Percentiles rank a stretch among this genome's conserved stretches.
Evolutionary conservation across 2,888 invertebrate species (phyloP).

Genomic region (Drosophila incognita): DNA sequence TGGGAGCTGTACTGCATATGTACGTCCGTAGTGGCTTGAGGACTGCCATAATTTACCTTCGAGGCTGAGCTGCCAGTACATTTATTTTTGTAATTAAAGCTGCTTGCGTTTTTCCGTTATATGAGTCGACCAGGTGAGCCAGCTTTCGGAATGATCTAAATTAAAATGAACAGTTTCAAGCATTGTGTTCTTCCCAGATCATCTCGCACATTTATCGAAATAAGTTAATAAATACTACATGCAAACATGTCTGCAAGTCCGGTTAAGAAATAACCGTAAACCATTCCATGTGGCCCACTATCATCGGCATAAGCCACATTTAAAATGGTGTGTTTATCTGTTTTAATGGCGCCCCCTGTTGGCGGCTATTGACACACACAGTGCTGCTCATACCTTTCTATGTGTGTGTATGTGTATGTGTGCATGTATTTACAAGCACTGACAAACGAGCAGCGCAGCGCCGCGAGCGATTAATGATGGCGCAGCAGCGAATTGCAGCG

Average conservation of each 20-base stretch:
- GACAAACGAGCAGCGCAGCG: slow-evolving; percentile 13
- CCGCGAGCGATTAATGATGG: slow-evolving; percentile 4
- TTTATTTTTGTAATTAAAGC: neutral
- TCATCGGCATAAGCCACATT: neutral
- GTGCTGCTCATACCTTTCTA: neutral
- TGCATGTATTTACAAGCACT: neutral
- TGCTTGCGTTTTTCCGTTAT: neutral
- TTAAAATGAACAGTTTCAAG: neutral
- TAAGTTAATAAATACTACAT: neutral
- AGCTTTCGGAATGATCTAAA: neutral
- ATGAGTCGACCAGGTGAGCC: neutral
- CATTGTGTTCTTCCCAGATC: neutral
- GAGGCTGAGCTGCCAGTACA: neutral
- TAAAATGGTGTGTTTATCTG: neutral
- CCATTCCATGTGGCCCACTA: neutral
- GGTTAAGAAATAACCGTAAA: neutral
- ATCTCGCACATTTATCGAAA: neutral
- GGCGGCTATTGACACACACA: slow-evolving; percentile 7
- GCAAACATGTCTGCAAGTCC: neutral
- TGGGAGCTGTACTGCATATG: neutral
- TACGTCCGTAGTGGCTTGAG: neutral
- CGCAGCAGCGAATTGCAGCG: slow-evolving; percentile 6
- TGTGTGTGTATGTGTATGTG: neutral
- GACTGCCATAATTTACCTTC: neutral
- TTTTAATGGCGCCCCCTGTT: slow-evolving; percentile 5